Evolutionary conservation across 2,888 invertebrate genomes (phyloP), one percentile per base, ranked within the genome.

Genomic region (Drosophila kuntzei): DNA sequence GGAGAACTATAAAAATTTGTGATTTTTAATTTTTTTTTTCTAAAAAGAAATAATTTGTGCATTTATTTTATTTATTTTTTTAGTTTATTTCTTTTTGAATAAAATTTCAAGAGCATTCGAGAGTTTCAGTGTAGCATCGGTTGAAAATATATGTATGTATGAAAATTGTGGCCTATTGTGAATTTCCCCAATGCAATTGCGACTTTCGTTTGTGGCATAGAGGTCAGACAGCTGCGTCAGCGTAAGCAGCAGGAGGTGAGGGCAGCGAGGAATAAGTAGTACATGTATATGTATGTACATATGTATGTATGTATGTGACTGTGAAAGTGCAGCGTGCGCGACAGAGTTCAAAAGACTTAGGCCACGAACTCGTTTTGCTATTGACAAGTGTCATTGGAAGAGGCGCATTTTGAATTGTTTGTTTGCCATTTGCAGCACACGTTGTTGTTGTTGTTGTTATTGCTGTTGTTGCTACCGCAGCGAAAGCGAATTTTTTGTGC

Each of bases 401-500:
- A 51, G 43, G 53, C 61, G 57, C 63, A 59, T 58, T 66, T 53
- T 25, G 16, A 76, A 60, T 64, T 34, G 50, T 65, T 65, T 62
- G 46, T 47, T 62, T 61, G 50, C 43, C 47, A 16, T 25, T 44
- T 70, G 64, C 74, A 63, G 54, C 49, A 29, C 41, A 63, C 50
- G 51, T 34, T 61, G 50, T 7, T 46, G 34, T n/a, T 16, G 22
- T 43, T 47, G 61, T 22, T 49, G 37, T 16, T 53, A 39, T 25
- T 50, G 41, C 7, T 60, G 57, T 29, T 57, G 47, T 43, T 58
- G 71, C 61, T 59, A 22, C 32, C 16, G 53, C 67, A 83, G 82
- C 84, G 82, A 83, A 83, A 83, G 82, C 87, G 84, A 87, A 78
- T 87, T 86, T 81, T 70, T 84, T 61, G 71, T 81, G 79, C 79